A percentile compares a stretch with the other conserved stretches of the same genome.
phyloP scores from a whole-genome alignment of 92 coral and sea anemone species.

The Micromussa lordhowensis region DNA sequence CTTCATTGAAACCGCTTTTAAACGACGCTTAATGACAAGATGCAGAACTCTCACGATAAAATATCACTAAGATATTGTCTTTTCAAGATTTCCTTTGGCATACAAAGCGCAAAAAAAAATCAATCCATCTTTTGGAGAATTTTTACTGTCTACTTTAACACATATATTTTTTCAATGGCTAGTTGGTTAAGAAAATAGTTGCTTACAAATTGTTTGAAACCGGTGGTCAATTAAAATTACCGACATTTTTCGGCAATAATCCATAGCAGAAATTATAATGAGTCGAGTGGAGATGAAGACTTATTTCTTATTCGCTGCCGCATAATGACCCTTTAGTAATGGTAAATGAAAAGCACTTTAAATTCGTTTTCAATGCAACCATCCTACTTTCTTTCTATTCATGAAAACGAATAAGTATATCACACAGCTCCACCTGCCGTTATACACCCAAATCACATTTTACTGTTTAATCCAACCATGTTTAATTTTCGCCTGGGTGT shows the following conservation, averaged over 20 bases:
- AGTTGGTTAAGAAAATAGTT: slow-evolving; percentile 23
- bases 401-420: not conserved
- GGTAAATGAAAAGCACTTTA: slow-evolving; percentile 5
- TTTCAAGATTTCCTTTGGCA: not conserved
- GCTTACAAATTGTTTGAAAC: slow-evolving; percentile 26
- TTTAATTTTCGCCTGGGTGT: slow-evolving; percentile 40
- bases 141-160: not conserved
- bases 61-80: not conserved
- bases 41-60: not conserved
- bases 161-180: not conserved
- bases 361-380: slow-evolving; percentile 8
- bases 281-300: not conserved
- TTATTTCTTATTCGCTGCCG: not conserved
- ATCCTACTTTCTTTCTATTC: not conserved
- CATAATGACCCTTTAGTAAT: not conserved
- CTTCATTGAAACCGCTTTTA: not conserved
- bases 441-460: slow-evolving; percentile 18
- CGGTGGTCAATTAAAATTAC: slow-evolving; percentile 29
- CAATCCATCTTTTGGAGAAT: not conserved
- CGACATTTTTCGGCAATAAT: slow-evolving; percentile 1
- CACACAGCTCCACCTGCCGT: slow-evolving; percentile 15
- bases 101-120: not conserved
- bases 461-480: slow-evolving; percentile 31
- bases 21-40: not conserved
- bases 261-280: not conserved